phyloP scores from a whole-genome alignment of 2,888 invertebrate genomes.

The Argyra leucocephala region DNA sequence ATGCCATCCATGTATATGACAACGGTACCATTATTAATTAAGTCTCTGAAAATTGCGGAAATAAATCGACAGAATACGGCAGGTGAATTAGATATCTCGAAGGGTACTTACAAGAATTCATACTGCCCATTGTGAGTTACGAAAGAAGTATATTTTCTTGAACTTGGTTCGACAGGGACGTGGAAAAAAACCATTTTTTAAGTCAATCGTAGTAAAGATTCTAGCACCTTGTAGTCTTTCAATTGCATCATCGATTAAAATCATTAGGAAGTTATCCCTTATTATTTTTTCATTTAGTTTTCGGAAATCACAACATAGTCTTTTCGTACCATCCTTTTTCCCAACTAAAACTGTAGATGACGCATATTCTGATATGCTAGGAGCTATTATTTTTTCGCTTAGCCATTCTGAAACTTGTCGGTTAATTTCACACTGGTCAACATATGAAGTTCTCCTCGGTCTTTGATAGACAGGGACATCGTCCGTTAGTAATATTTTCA shows the following conservation, averaged over 20 bases:
- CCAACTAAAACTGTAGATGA: constrained; percentile 20
- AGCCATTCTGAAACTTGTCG: no score
- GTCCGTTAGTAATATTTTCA: no score
- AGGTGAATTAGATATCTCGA: background rate
- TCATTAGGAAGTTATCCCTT: background rate
- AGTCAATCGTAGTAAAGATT: background rate
- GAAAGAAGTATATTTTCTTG: background rate
- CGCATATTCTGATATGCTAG: no score
- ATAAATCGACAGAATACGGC: constrained; percentile 18
- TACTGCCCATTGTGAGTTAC: background rate
- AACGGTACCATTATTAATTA: constrained; percentile 12
- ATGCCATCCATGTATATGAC: constrained; percentile 15
- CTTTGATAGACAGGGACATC: no score
- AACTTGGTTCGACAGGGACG: background rate
- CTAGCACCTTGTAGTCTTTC: background rate
- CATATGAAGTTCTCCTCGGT: no score
- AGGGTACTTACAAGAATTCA: no score
- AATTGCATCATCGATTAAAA: background rate
- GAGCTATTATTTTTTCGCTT: no score
- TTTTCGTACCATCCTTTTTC: background rate
- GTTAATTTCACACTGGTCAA: no score
- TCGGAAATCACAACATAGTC: background rate
- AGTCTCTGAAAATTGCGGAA: constrained; percentile 9
- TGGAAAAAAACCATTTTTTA: background rate
- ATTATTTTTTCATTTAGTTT: no score